A percentile compares a stretch with the other conserved stretches of the same genome.
Evolutionary conservation across 2,888 invertebrate species (phyloP).

Genomic region (Perizoma flavofasciatum): DNA sequence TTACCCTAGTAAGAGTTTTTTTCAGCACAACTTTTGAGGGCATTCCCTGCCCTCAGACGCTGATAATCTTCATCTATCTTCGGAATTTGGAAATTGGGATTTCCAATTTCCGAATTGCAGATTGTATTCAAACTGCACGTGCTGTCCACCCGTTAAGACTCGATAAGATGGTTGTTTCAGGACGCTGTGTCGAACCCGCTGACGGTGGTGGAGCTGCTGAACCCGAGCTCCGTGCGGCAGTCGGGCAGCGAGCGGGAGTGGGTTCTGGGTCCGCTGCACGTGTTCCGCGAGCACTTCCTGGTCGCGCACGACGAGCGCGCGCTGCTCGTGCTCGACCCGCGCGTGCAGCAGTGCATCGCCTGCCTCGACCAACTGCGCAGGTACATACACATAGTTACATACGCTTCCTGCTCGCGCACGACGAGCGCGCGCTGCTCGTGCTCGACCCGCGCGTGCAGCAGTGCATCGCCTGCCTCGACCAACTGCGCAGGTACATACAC

Average conservation of each 20-base stretch:
- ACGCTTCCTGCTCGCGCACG: slow-evolving; percentile 90
- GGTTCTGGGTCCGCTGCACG: slow-evolving; percentile 76
- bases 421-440: slow-evolving; percentile 87
- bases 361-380: slow-evolving; percentile 86
- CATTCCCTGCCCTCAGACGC: too few species aligned
- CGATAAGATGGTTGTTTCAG: slow-evolving; percentile 45
- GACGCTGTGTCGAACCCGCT: slow-evolving; percentile 79
- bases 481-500: too few species aligned
- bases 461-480: slow-evolving; percentile 86
- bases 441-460: slow-evolving; percentile 88
- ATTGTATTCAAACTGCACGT: too few species aligned
- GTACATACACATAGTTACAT: too few species aligned
- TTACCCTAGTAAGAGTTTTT: too few species aligned
- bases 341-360: slow-evolving; percentile 86
- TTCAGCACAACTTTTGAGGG: too few species aligned
- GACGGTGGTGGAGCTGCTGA: slow-evolving; percentile 88
- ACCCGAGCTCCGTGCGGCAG: slow-evolving; percentile 79
- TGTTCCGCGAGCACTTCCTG: slow-evolving; percentile 88
- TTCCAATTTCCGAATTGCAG: too few species aligned
- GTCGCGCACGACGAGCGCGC: slow-evolving; percentile 89
- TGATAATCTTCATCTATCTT: too few species aligned
- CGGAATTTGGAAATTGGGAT: too few species aligned
- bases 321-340: slow-evolving; percentile 90
- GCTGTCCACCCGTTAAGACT: too few species aligned
- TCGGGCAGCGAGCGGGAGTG: slow-evolving; percentile 59